Base-by-base conservation (phyloP, 2,113 vertebrate genomes). In the Petrocephalus microphthalmus region DNA sequence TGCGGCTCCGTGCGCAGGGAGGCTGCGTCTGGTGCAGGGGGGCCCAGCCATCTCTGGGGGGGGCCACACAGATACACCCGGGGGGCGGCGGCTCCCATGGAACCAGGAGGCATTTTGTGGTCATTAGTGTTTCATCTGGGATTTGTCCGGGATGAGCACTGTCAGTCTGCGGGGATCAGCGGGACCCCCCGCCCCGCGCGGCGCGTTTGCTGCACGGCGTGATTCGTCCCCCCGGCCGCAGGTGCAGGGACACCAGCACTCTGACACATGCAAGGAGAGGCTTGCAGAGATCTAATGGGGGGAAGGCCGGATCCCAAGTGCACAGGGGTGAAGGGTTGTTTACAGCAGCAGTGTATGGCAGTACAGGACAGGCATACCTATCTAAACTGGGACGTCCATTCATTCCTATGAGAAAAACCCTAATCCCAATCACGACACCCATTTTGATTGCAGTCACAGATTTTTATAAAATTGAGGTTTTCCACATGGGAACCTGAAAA, bases 101-200 rank as follows among this genome's bases (percentile, higher is more conserved):
- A 74, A 82, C 83, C 71, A 42, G 47, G 25, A 67, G 87, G 37
- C 53, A 47, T 49, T 88, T 89, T 74, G n/a, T 56, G 45, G 56
- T 81, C 88, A 87, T 88, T 84, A 82, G 19, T 22, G 60, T 86
- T 89, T 89, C 78, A 87, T 86, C 87, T 64, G 37, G 87, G 87
- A 74, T 85, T 88, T 88, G 86, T 84, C 45, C 74, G 33, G 53
- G 51, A 57, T 89, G 81, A 90, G 67, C 51, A 81, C 82, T 88
- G 90, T 85, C 90, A 89, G 78, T 87, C 89, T 85, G 2, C 56
- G 57, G 49, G 85, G 78, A 71, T 90, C 81, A 64, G 25, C 7
- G 7, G 52, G 29, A 25, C 15, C 20, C 29, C 22, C 33, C 3
- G 51, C 52, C 49, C 8, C 11, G n/a, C 11, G 20, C 47, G 64